Conservation (phyloP, 2,113 vertebrate species). For the Calidris pygmaea region DNA sequence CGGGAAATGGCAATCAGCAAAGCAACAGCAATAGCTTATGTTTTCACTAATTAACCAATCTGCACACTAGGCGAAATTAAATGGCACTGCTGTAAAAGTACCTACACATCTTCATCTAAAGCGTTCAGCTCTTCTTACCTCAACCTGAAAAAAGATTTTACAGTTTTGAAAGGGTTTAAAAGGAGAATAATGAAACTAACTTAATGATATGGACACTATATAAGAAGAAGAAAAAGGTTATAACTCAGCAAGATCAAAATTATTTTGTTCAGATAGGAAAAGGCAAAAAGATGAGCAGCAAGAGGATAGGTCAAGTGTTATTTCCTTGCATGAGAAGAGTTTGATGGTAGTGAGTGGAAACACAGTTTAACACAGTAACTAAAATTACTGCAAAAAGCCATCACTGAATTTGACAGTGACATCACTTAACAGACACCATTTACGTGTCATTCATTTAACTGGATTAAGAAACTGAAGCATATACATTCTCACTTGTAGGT, state of each 20-base stretch:
- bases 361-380: not conserved
- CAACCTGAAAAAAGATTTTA: not conserved
- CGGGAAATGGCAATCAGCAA: not conserved
- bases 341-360: not conserved
- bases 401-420: not conserved
- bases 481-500: not conserved
- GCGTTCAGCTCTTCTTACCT: not conserved
- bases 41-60: not conserved
- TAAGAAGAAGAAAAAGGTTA: not conserved
- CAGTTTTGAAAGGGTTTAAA: not conserved
- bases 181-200: not conserved
- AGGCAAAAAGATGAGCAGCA: not conserved
- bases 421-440: not conserved
- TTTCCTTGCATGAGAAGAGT: not conserved
- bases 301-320: not conserved
- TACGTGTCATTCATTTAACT: not conserved
- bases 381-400: not conserved
- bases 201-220: not conserved
- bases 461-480: not conserved
- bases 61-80: not conserved
- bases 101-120: not conserved
- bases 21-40: not conserved
- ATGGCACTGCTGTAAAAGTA: not conserved
- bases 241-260: not conserved
- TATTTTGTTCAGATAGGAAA: not conserved